Evolutionary conservation across 2,797 vertebrate genomes (phyloP).

Genomic region (Enteromius argenteus): DNA sequence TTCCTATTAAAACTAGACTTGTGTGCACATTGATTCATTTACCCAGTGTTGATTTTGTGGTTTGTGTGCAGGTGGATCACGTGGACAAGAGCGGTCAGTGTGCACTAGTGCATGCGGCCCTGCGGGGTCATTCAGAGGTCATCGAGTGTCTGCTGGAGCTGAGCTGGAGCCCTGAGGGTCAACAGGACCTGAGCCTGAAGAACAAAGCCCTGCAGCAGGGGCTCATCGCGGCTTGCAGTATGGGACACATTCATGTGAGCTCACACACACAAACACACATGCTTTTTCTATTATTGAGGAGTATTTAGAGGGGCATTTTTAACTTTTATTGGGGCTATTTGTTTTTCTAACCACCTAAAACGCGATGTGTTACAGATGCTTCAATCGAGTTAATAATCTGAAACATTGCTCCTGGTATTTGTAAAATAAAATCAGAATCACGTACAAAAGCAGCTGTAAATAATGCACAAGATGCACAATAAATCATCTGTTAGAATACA

Average conservation of each 20-base stretch:
- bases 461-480: background rate
- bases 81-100: slow-evolving; percentile 96
- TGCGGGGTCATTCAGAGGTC: slow-evolving; percentile 89
- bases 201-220: slow-evolving; percentile 91
- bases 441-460: background rate
- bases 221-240: slow-evolving; percentile 92
- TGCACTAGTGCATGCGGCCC: slow-evolving; percentile 90
- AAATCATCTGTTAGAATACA: background rate
- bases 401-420: background rate
- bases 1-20: background rate
- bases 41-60: background rate
- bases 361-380: background rate
- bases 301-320: background rate
- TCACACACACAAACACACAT: background rate
- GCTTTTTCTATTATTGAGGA: background rate
- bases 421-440: background rate
- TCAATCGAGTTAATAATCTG: background rate
- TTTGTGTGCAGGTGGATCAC: slow-evolving; percentile 82
- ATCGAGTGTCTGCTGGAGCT: slow-evolving; percentile 87
- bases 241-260: slow-evolving; percentile 84
- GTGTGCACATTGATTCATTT: background rate
- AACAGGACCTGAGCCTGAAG: slow-evolving; percentile 81
- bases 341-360: background rate
- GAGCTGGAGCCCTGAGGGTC: slow-evolving; percentile 80
- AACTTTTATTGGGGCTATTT: background rate